Evolutionary conservation across 2,113 vertebrate species (phyloP), one percentile per base, ranked within the genome.

Genomic region (Coracopsis vasa): DNA sequence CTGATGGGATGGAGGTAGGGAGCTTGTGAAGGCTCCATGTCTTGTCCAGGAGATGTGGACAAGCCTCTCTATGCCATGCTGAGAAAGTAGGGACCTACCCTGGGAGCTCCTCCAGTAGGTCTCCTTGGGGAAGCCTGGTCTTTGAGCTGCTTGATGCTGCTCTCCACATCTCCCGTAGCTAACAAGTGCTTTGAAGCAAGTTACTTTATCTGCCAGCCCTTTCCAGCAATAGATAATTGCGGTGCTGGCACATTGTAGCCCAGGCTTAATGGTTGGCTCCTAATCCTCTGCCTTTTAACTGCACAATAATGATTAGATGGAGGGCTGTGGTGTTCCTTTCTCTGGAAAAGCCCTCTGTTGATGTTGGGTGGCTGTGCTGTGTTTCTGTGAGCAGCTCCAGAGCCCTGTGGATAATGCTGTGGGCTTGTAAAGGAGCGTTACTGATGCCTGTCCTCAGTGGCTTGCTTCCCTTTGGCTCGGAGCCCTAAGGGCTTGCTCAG

Each of bases 11-110:
- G 61, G 47, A 75, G 61, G 45, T 4, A 11, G 50, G 74, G 42
- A 89, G 65, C 73, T 44, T 0, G 0, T 24, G 18, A 4, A 10
- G 23, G 24, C 31, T 18, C 37, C 0, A 0, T 13, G 21, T 16
- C n/a, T 56, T 31, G 54, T 9, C 45, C 31, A n/a, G 80, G 56
- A 24, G 56, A 58, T 23, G 56, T 15, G 33, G 33, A n/a, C 56
- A 16, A 75, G 18, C 37, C 41, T 53, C 37, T 33, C 33, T 0
- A 0, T 56, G 54, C 77, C 0, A 0, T 62, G 35, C 71, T 54
- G 54, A 65, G 31, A 42, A 27, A 27, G 27, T 0, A 3, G 39
- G 58, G 62, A 75, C 35, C 51, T 54, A 41, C 44, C 27, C 25
- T 51, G 66, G 51, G 39, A 75, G 39, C n/a, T 66, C 16, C 25